phyloP scores from a whole-genome alignment of 92 coral and sea anemone species.

The Parazoanthus swiftii region DNA sequence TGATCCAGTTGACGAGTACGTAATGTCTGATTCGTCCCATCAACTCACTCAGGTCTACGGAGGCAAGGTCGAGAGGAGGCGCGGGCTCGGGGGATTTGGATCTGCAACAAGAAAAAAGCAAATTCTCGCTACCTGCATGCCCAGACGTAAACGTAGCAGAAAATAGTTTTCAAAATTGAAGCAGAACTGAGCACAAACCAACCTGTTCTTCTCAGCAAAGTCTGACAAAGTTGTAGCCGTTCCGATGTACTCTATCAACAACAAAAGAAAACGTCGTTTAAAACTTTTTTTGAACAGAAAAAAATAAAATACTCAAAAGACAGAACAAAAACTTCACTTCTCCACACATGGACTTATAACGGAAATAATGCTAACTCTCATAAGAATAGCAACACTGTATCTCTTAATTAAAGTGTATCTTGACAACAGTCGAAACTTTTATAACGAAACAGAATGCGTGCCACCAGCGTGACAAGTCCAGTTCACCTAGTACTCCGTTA shows the following conservation, averaged over 20 bases:
- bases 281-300: too few species aligned
- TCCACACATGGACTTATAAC: background rate
- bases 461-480: too few species aligned
- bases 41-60: constrained; percentile 79
- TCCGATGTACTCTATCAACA: constrained; percentile 74
- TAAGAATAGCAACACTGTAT: background rate
- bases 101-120: constrained; percentile 31
- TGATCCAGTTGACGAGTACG: constrained; percentile 90
- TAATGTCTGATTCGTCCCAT: constrained; percentile 91
- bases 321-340: too few species aligned
- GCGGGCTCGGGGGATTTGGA: constrained; percentile 37
- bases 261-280: background rate
- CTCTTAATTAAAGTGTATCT: background rate
- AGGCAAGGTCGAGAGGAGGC: constrained; percentile 65
- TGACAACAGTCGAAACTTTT: background rate
- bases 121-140: background rate
- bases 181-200: background rate
- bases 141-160: too few species aligned
- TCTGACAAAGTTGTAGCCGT: constrained; percentile 66
- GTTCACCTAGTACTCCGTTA: background rate
- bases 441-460: too few species aligned
- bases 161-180: too few species aligned
- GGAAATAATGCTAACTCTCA: background rate
- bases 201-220: constrained; percentile 63
- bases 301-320: too few species aligned